Evolutionary conservation across 2,113 vertebrate genomes (phyloP).

Genomic region (Illadopsis cleaveri): DNA sequence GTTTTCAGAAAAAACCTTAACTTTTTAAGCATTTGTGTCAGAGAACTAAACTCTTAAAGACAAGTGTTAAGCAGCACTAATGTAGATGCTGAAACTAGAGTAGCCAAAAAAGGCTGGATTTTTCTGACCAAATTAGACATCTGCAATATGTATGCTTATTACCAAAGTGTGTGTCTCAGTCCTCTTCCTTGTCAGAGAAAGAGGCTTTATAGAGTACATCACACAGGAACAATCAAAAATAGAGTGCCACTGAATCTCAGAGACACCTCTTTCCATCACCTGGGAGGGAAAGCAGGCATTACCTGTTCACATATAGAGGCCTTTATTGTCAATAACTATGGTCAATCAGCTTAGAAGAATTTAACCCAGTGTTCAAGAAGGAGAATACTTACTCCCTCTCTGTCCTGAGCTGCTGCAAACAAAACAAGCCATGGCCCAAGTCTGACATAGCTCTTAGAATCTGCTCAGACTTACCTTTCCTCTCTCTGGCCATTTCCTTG

Average conservation of each 20-base stretch:
- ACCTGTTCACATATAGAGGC: fast-evolving
- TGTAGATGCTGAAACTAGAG: not conserved
- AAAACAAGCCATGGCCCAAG: not conserved
- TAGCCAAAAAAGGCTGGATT: not conserved
- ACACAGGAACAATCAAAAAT: not conserved
- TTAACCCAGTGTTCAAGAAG: not conserved
- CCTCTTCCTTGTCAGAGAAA: not conserved
- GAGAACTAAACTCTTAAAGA: not conserved
- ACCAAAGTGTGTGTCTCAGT: not conserved
- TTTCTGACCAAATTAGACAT: not conserved
- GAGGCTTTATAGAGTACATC: not conserved
- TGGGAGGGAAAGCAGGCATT: not conserved
- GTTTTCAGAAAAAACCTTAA: not conserved
- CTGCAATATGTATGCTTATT: not conserved
- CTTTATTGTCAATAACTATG: not conserved
- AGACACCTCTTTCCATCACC: not conserved
- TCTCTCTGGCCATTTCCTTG: not conserved
- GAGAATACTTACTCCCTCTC: not conserved
- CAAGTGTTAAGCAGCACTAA: not conserved
- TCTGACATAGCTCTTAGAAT: not conserved
- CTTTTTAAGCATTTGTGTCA: not conserved
- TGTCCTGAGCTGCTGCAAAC: not conserved
- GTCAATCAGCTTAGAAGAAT: not conserved
- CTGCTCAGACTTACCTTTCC: not conserved
- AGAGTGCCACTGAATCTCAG: not conserved